Evolutionary conservation across 1,140 invertebrate species (phyloP).

Genomic region (Coboldia fuscipes): DNA sequence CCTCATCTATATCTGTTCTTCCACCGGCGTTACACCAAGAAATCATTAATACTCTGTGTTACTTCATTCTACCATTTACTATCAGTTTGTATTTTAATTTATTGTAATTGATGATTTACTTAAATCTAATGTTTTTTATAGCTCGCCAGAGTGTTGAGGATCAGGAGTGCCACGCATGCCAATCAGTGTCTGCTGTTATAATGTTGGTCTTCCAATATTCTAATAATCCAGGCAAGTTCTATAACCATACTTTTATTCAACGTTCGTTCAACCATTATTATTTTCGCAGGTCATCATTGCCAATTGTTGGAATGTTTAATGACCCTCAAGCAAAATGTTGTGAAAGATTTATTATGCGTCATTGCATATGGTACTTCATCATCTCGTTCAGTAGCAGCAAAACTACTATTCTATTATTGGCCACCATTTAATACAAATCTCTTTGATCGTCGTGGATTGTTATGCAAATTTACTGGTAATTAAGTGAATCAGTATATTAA

Average conservation of each 20-base stretch:
- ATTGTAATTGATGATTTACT: too few relatives aligned
- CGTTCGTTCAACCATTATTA: too few relatives aligned
- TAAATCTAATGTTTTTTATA: slow-evolving; percentile 24
- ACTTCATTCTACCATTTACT: slow-evolving; percentile 90
- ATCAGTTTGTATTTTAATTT: slow-evolving; percentile 62
- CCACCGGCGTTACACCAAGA: slow-evolving; percentile 82
- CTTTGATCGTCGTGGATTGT: slow-evolving; percentile 70
- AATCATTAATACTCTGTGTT: slow-evolving; percentile 86
- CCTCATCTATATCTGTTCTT: slow-evolving; percentile 80
- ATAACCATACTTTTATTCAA: too few relatives aligned
- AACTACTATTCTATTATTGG: slow-evolving; percentile 97
- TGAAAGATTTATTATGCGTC: slow-evolving; percentile 86
- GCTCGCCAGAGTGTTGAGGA: slow-evolving; percentile 41
- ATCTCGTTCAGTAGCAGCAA: slow-evolving; percentile 78
- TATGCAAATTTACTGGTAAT: slow-evolving; percentile 77
- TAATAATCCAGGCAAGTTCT: slow-evolving; percentile 51
- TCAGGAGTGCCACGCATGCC: slow-evolving; percentile 64
- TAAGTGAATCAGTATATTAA: slow-evolving; percentile 2
- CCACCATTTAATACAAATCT: slow-evolving; percentile 90
- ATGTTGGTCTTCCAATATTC: slow-evolving; percentile 97
- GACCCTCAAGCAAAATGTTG: slow-evolving; percentile 69
- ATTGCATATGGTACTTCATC: slow-evolving; percentile 90
- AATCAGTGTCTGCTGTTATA: slow-evolving; percentile 83
- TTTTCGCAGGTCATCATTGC: slow-evolving; percentile 63
- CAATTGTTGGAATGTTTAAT: slow-evolving; percentile 87